Evolutionary conservation across 2,797 vertebrate species (phyloP), one percentile per base, ranked within the genome.

Genomic region (Ambastaia sidthimunki): DNA sequence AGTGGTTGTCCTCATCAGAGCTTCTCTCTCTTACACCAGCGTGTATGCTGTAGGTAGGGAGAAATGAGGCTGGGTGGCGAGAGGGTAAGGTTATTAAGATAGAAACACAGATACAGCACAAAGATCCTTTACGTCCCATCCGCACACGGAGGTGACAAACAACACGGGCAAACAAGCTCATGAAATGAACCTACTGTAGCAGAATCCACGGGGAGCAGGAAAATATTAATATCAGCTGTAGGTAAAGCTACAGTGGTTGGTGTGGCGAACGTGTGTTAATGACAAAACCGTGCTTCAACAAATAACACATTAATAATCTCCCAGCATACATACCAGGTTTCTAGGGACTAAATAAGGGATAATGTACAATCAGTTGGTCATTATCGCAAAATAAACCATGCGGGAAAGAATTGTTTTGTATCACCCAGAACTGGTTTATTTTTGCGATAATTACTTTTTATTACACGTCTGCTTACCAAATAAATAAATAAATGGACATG

Each of bases 11-110:
- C 60, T 78, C 75, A 87, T 87, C 85, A 85, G 83, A 85, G 79
- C 82, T 78, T 78, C 81, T 84, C 74, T 77, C 37, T 25, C 62
- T 67, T 71, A 78, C 67, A 72, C 72, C 81, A 74, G 63, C 13
- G 21, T 76, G 82, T 77, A 78, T 31, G 67, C 71, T 44, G 69
- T 85, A 84, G 74, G 82, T 78, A 85, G 78, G 80, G 81, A 86
- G 82, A 86, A 89, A 89, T 84, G 78, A 84, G 79, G 71, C 48
- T 25, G 50, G 52, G 74, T 74, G 75, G 84, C 37, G 79, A 84
- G 85, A 84, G 82, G 54, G 79, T 86, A 83, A 84, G 83, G 85
- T 90, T 90, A 89, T 89, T 89, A 89, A 90, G 88, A 88, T 88
- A 73, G 82, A 62, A 84, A 83, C 65, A 37, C 76, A 71, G 86